Evolutionary conservation across 2,888 invertebrate species (phyloP).

Genomic region (Drosophila atripex): DNA sequence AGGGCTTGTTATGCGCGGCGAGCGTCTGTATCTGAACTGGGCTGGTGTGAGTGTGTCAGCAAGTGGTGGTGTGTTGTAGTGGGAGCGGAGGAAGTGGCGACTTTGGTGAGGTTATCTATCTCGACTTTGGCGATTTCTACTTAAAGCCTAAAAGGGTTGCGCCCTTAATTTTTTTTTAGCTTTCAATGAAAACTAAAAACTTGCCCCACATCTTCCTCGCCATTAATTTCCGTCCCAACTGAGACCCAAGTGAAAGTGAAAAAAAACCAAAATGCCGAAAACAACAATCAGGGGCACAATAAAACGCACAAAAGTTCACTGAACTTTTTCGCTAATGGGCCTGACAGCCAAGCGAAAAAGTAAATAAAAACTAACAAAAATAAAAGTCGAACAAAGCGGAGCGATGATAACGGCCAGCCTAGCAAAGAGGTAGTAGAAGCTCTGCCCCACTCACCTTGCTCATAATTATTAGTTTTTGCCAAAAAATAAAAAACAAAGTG

Average conservation of each 20-base stretch:
- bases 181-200: too few species aligned
- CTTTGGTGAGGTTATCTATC: too few species aligned
- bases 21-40: constrained; percentile 24
- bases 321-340: constrained; percentile 73
- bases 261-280: constrained; percentile 46
- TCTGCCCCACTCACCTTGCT: constrained; percentile 16
- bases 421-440: constrained; percentile 11
- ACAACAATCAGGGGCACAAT: constrained; percentile 41
- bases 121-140: too few species aligned
- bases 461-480: constrained; percentile 9
- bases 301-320: constrained; percentile 59
- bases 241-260: constrained; percentile 69
- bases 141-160: too few species aligned
- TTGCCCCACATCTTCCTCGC: not conserved
- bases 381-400: constrained; percentile 53
- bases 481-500: constrained; percentile 1
- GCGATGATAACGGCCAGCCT: constrained; percentile 55
- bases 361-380: constrained; percentile 56
- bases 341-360: constrained; percentile 53
- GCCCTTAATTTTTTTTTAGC: too few species aligned
- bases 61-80: constrained; percentile 19
- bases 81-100: constrained; percentile 8
- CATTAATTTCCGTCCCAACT: constrained; percentile 1
- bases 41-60: constrained; percentile 3
- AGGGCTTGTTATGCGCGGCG: constrained; percentile 64